Evolutionary conservation across 2,888 invertebrate species (phyloP), one percentile per base, ranked within the genome.

Genomic region (Chymomyza procnemis): DNA sequence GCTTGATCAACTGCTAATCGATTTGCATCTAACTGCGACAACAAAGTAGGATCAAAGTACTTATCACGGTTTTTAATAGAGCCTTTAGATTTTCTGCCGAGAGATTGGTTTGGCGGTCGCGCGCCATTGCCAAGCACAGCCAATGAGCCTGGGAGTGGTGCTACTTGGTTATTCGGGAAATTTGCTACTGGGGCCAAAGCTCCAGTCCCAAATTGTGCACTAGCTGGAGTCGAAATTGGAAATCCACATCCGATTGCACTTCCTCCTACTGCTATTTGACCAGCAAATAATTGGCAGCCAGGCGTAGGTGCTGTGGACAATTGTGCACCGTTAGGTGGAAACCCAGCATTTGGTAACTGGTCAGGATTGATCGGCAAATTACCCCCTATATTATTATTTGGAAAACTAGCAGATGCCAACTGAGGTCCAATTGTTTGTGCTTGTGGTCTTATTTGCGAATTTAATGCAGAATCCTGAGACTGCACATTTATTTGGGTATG

Each of bases 401-500:
- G 47, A 14, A 26, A 19, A 5, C 8, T 9, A 14, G 4, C 26
- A n/a, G 57, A 57, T 34, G 71, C 66, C 58, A n/a, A 34, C 16
- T 57, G 57, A 2, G 18, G 18, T 2, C 8, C n/a, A 4, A 57
- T 16, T 16, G 26, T 34, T 22, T 5, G 26, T 4, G 47, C 47
- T 47, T 80, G 72, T 4, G 76, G 41, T 0, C 67, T 64, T 0
- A 70, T 58, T 9, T 75, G 75, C 0, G 80, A 74, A 60, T 75
- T 88, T 0, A 88, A 62, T 22, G 82, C 74, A 0, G 79, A 79
- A 48, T 82, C 88, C 73, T 88, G 88, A 0, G 87, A 88, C 47
- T 87, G 88, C 30, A 88, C 76, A 70, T 87, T 87, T 61, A 88
- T 85, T 66, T 88, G 86, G 1, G 88, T 88, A 14, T 87, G 88